phyloP scores from a whole-genome alignment of 2,888 invertebrate species.

The Idaea dimidiata region DNA sequence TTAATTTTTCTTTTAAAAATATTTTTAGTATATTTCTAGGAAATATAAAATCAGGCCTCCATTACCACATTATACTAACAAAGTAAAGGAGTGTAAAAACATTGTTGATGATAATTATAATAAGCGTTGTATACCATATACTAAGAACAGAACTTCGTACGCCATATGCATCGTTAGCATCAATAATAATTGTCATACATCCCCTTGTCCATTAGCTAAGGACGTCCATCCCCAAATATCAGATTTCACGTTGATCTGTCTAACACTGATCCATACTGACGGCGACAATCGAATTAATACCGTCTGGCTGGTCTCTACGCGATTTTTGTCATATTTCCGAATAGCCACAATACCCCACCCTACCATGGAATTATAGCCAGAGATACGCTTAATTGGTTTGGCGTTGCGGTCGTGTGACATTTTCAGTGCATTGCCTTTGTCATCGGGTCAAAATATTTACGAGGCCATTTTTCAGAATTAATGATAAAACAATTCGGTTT shows the following conservation, averaged over 20 bases:
- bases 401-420: conserved; percentile 74
- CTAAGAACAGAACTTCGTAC: conserved; percentile 4
- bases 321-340: conserved; percentile 73
- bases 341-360: conserved; percentile 41
- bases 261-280: conserved; percentile 73
- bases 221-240: conserved; percentile 75
- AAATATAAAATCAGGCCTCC: too few relatives aligned
- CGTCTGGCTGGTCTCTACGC: conserved; percentile 71
- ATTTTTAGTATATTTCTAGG: too few relatives aligned
- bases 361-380: conserved; percentile 63
- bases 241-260: conserved; percentile 76
- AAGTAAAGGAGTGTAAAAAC: too few relatives aligned
- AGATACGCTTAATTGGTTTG: conserved; percentile 77
- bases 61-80: too few relatives aligned
- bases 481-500: conserved; percentile 30
- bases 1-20: too few relatives aligned
- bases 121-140: too few relatives aligned
- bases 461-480: conserved; percentile 59
- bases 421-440: conserved; percentile 75
- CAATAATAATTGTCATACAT: conserved; percentile 56
- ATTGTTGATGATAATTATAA: too few relatives aligned
- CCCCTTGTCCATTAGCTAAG: conserved; percentile 72
- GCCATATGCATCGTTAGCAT: conserved; percentile 45
- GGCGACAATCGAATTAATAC: conserved; percentile 75
- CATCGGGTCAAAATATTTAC: conserved; percentile 68